A percentile compares a stretch with the other conserved stretches of the same genome.
Conservation (phyloP, 1,140 invertebrate species). For the Bombus pyrosoma region DNA sequence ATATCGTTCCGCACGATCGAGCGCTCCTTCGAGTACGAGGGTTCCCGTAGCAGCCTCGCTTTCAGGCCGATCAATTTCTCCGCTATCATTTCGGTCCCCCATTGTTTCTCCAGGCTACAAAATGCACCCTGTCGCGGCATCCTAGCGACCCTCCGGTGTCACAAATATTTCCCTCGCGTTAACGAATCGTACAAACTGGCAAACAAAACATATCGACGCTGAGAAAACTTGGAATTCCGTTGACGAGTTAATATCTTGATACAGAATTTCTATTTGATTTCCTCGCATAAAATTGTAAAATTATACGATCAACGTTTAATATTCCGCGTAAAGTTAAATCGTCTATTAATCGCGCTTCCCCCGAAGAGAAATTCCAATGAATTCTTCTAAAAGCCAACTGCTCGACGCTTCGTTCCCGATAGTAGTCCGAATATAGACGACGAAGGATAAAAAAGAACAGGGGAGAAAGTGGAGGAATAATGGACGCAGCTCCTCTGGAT, state of each 20-base stretch:
- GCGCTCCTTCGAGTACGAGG: constrained; percentile 26
- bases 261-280: no score
- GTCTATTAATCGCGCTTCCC: no score
- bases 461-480: neutral
- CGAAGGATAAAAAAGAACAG: no score
- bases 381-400: neutral
- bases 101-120: constrained; percentile 60
- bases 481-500: neutral
- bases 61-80: constrained; percentile 34
- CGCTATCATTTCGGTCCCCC: constrained; percentile 56
- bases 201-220: neutral
- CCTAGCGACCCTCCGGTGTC: constrained; percentile 32
- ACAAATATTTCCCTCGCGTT: constrained; percentile 40
- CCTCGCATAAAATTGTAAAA: no score
- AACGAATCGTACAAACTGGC: neutral
- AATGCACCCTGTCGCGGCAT: constrained; percentile 58
- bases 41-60: constrained; percentile 19
- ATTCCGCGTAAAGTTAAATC: no score
- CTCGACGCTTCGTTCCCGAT: neutral
- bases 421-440: neutral
- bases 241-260: no score
- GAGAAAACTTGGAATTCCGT: no score
- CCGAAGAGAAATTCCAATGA: neutral
- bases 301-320: no score
- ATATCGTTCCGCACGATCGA: constrained; percentile 75